Percentiles rank a stretch among this genome's conserved stretches.
These are phyloP conservation scores for Sminthurides bifidus DNA, from an alignment of 1,140 invertebrate genomes.

Conservation along the genomic window DNA sequence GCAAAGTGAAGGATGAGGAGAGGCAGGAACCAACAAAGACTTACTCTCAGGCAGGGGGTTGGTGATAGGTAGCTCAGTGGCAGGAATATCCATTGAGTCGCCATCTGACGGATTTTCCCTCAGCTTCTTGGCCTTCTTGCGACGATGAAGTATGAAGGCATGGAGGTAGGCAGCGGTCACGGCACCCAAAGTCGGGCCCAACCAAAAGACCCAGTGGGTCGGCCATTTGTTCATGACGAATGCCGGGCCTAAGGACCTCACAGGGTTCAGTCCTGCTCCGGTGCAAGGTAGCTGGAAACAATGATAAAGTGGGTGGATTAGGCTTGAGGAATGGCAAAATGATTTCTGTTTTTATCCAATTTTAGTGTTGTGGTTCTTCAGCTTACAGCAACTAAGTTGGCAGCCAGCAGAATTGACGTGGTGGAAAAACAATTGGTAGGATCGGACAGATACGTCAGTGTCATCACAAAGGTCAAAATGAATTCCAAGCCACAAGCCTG, in stretches of 20 bases:
- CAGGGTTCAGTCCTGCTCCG: constrained; percentile 43
- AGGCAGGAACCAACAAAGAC: neutral
- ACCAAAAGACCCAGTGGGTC: constrained; percentile 41
- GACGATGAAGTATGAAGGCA: constrained; percentile 21
- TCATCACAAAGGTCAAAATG: constrained; percentile 41
- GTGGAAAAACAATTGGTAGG: constrained; percentile 33
- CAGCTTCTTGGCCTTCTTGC: constrained; percentile 18
- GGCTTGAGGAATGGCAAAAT: neutral
- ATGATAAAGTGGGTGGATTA: neutral
- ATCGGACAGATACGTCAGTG: constrained; percentile 42
- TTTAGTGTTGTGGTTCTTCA: neutral
- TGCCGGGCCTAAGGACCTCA: constrained; percentile 40
- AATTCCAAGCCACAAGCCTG: constrained; percentile 43
- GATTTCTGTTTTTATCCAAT: neutral
- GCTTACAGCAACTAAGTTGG: constrained; percentile 30
- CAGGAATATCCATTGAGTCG: constrained; percentile 28
- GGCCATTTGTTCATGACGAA: constrained; percentile 39
- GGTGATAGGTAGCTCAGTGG: constrained; percentile 21
- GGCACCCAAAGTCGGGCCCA: constrained; percentile 24
- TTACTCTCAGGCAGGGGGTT: constrained; percentile 28
- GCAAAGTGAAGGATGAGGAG: neutral
- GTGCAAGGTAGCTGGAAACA: constrained; percentile 36
- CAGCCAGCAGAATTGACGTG: constrained; percentile 25
- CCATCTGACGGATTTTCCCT: constrained; percentile 28
- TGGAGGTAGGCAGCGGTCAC: constrained; percentile 27